phyloP scores from a whole-genome alignment of 2,113 vertebrate genomes.

The Pelmatolapia mariae region DNA sequence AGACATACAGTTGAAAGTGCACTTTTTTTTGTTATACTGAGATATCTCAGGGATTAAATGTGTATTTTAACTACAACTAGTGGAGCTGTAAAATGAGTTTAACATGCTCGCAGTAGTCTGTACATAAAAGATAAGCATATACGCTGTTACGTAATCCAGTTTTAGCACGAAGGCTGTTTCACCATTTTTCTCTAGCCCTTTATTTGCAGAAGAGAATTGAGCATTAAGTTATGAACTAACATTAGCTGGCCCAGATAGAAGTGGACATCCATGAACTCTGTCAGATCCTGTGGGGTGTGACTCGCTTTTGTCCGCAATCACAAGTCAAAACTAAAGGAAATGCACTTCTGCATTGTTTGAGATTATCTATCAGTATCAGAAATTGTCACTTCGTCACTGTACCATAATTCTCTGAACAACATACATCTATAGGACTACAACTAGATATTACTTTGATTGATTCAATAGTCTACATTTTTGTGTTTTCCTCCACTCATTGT shows the following conservation, averaged over 20 bases:
- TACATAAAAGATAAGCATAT: not conserved
- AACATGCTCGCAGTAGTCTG: not conserved
- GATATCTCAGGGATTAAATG: not conserved
- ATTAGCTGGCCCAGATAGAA: not conserved
- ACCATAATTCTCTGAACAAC: not conserved
- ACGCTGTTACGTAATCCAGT: too few species aligned
- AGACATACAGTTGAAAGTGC: not conserved
- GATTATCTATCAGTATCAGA: not conserved
- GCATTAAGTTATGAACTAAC: not conserved
- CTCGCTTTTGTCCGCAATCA: not conserved
- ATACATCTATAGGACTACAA: not conserved
- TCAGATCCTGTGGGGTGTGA: not conserved
- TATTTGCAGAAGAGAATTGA: not conserved
- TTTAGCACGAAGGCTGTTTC: not conserved
- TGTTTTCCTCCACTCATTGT: not conserved
- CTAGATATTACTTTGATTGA: not conserved
- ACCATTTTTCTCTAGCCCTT: not conserved
- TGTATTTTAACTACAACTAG: not conserved
- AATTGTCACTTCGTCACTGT: not conserved
- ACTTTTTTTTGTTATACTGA: not conserved
- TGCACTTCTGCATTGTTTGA: not conserved
- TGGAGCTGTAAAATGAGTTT: not conserved
- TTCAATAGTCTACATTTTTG: not conserved
- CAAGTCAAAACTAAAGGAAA: not conserved
- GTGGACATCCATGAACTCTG: too few species aligned